Percentiles rank a stretch among this genome's conserved stretches.
These are phyloP conservation scores for Parauchenoglanis ngamensis DNA, from an alignment of 2,797 vertebrate genomes.

Conservation along the genomic window DNA sequence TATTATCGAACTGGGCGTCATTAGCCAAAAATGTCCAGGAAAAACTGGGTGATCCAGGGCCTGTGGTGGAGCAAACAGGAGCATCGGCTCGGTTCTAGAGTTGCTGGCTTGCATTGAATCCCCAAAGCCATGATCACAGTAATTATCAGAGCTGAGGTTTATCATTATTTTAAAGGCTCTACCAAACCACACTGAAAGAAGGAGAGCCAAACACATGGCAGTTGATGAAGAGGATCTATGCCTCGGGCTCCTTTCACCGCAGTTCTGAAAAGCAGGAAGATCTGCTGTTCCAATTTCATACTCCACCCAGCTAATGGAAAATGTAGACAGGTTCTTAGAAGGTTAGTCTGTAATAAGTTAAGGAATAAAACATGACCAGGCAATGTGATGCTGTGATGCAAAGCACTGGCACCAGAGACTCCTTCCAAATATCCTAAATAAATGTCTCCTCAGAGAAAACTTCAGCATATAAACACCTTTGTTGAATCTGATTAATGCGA, in stretches of 20 bases:
- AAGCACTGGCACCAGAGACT: neutral
- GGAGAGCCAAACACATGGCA: constrained; percentile 59
- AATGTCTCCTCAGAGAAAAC: neutral
- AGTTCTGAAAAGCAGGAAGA: constrained; percentile 5
- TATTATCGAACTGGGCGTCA: constrained; percentile 66
- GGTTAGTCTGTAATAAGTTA: neutral
- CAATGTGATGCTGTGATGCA: neutral
- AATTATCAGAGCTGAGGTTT: constrained; percentile 65
- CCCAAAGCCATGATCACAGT: constrained; percentile 61
- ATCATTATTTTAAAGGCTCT: constrained; percentile 66
- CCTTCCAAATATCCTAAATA: neutral
- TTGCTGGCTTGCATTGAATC: constrained; percentile 56
- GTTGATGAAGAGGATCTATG: constrained; percentile 41
- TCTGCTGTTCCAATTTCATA: constrained; percentile 4
- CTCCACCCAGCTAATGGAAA: constrained; percentile 3
- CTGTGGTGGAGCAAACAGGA: constrained; percentile 67
- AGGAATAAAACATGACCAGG: neutral
- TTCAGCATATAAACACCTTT: neutral
- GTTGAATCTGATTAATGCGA: neutral
- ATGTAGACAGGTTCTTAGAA: constrained; percentile 7
- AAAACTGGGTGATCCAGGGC: constrained; percentile 57
- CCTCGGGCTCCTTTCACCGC: constrained; percentile 3
- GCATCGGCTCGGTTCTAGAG: constrained; percentile 63
- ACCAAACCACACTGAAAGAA: constrained; percentile 63
- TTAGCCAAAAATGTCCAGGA: constrained; percentile 66